phyloP scores from a whole-genome alignment of 2,888 invertebrate species.

The Pecten maximus region DNA sequence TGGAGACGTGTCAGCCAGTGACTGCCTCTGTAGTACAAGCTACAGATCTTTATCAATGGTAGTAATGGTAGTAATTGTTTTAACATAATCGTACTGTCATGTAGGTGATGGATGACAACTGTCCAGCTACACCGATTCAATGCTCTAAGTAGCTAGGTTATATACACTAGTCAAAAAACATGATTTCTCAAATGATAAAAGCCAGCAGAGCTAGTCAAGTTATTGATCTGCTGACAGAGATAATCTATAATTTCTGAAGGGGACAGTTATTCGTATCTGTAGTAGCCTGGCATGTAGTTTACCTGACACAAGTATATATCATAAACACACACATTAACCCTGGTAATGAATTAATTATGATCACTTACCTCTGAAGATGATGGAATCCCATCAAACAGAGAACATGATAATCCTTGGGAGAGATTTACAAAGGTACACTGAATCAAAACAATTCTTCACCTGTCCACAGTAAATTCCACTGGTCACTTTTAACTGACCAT shows the following conservation, averaged over 20 bases:
- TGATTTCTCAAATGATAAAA: neutral
- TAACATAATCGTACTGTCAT: neutral
- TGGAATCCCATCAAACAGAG: neutral
- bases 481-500: constrained; percentile 8
- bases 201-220: neutral
- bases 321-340: neutral
- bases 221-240: neutral
- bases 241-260: neutral
- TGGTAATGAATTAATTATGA: neutral
- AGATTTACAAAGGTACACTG: neutral
- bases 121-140: neutral
- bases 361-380: neutral
- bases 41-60: neutral
- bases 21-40: neutral
- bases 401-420: neutral
- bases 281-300: neutral
- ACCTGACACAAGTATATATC: neutral
- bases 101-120: neutral
- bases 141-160: neutral
- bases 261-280: neutral
- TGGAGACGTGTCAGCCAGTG: neutral
- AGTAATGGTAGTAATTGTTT: neutral
- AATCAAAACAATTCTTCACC: neutral
- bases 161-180: neutral
- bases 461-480: neutral